Evolutionary conservation across 2,797 vertebrate species (phyloP), one percentile per base, ranked within the genome.

Genomic region (Kryptopterus vitreolus): DNA sequence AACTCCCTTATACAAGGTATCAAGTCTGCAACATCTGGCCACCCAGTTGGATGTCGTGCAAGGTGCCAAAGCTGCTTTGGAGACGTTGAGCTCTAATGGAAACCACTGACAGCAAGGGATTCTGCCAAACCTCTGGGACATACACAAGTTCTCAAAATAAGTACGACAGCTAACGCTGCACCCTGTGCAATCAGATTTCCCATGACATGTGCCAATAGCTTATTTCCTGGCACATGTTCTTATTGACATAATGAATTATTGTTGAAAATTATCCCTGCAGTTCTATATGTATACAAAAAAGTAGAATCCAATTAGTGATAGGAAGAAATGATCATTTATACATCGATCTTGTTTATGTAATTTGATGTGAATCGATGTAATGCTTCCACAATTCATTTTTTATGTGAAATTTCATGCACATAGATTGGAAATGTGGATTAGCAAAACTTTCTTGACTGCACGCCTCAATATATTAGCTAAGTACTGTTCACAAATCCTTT

Each of bases 71-170:
- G 71, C 53, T 61, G 53, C 81, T 83, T 83, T 71, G 26, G 76
- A 83, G 63, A 74, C 77, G 62, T 77, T 70, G 76, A 59, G 78
- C 77, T 79, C 81, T 88, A 90, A 89, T 86, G 85, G 85, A 89
- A 90, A 91, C 80, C 88, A 90, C 88, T 82, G 89, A 89, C 87
- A 88, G 79, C 13, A 26, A 55, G 74, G 72, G 62, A 58, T 83
- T 72, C 70, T 87, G 88, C 89, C 89, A 91, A 89, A 89, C 55
- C 35, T 81, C 76, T 80, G 84, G 80, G 86, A 83, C 76, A 83
- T 62, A 75, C 66, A 66, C 33, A 29, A 35, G 33, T 83, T 86
- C 84, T 86, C 82, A 81, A 90, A 89, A 89, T 87, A 89, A 89
- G 86, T 77, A 62, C 72, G 85, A 89, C 88, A 88, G 86, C 87